Evolutionary conservation across 2,797 vertebrate species (phyloP).

Genomic region (Phataginus tetradactyla): DNA sequence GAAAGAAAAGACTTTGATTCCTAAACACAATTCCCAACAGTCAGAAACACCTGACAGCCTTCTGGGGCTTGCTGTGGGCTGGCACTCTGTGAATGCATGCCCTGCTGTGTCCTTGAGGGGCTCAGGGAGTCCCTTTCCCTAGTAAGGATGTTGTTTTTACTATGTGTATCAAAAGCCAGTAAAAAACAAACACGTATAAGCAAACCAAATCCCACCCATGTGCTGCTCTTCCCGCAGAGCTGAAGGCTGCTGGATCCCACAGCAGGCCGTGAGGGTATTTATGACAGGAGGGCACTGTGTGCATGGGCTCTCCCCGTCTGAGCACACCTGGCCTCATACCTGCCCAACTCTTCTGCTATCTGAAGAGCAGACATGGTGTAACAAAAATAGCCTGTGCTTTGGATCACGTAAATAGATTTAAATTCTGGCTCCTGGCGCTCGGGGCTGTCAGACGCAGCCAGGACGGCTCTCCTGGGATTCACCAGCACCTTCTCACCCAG

Average conservation of each 20-base stretch:
- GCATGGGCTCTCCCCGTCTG: background rate
- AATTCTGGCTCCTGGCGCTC: background rate
- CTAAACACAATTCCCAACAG: fast-evolving
- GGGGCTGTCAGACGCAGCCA: fast-evolving
- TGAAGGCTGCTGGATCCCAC: background rate
- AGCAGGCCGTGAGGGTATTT: background rate
- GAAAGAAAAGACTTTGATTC: background rate
- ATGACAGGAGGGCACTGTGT: background rate
- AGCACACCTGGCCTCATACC: background rate
- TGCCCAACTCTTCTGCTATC: background rate
- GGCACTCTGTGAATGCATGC: fast-evolving
- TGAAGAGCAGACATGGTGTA: background rate
- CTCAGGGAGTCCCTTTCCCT: background rate
- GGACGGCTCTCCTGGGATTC: background rate
- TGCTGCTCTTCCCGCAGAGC: background rate
- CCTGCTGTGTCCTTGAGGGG: fast-evolving
- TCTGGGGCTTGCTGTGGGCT: background rate
- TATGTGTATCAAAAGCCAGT: background rate
- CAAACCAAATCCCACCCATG: fast-evolving
- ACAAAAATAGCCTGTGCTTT: fast-evolving
- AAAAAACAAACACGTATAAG: background rate
- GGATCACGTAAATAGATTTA: background rate
- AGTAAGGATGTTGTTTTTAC: background rate
- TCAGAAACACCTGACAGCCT: background rate
- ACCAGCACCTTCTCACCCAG: background rate